These are phyloP conservation scores for Epinephelus moara DNA, from an alignment of 2,113 vertebrate species.

Conservation along the genomic window DNA sequence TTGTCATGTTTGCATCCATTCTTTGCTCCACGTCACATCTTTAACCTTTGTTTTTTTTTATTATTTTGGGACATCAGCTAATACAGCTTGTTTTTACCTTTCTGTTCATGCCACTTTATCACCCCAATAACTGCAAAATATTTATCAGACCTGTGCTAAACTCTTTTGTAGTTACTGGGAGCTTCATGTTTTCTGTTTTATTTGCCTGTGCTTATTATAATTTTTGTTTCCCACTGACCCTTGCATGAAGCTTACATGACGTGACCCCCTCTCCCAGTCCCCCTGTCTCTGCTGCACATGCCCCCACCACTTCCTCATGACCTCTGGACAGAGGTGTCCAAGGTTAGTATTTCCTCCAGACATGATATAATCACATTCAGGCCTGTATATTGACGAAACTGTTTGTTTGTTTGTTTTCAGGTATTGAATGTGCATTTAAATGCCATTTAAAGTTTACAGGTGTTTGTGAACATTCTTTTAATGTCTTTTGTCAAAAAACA, in stretches of 20 bases:
- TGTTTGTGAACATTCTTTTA: conserved; percentile 23
- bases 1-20: background rate
- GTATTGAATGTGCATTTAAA: background rate
- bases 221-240: conserved; percentile 49
- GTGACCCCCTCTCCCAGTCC: conserved; percentile 76
- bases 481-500: background rate
- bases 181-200: conserved; percentile 35
- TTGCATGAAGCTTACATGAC: conserved; percentile 75
- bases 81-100: background rate
- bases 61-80: conserved; percentile 8
- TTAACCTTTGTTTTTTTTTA: conserved; percentile 20
- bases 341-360: conserved; percentile 79
- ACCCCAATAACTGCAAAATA: conserved; percentile 15
- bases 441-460: background rate
- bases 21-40: conserved; percentile 14
- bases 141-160: background rate
- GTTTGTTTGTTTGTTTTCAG: background rate
- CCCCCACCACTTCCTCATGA: conserved; percentile 83
- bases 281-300: conserved; percentile 76
- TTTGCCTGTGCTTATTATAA: conserved; percentile 18
- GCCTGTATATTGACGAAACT: background rate
- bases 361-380: background rate
- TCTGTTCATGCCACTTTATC: conserved; percentile 1
- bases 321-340: conserved; percentile 59
- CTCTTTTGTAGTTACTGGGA: conserved; percentile 8